phyloP scores from a whole-genome alignment of 2,888 invertebrate species.

The Dinocampus coccinellae region DNA sequence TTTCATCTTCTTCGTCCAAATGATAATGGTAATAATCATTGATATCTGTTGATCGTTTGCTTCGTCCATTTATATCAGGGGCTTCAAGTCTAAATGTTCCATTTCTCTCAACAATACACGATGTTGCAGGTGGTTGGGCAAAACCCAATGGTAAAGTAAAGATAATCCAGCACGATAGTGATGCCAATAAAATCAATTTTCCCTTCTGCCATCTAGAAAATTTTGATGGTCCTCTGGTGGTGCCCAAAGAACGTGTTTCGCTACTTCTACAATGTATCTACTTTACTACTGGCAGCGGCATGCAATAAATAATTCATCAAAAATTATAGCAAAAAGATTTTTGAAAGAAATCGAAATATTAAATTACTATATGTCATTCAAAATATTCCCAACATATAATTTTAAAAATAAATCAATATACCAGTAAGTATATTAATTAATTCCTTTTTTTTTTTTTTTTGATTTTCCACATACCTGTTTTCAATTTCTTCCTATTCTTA shows the following conservation, averaged over 20 bases:
- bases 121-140: constrained; percentile 92
- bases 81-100: constrained; percentile 75
- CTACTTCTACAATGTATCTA: constrained; percentile 43
- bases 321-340: not conserved
- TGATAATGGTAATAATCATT: constrained; percentile 47
- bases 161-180: constrained; percentile 94
- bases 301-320: constrained; percentile 22
- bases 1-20: constrained; percentile 53
- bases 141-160: constrained; percentile 97
- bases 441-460: not conserved
- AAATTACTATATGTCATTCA: not conserved
- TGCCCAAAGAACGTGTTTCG: constrained; percentile 47
- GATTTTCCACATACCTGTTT: not conserved
- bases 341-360: not conserved
- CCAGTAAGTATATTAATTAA: not conserved
- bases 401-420: not conserved
- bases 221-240: constrained; percentile 48
- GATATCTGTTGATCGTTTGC: constrained; percentile 70
- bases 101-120: constrained; percentile 76
- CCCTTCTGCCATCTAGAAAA: constrained; percentile 82
- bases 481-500: constrained; percentile 3
- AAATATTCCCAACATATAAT: not conserved
- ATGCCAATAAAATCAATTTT: constrained; percentile 88
- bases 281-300: constrained; percentile 42
- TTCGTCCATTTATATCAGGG: constrained; percentile 71